These are phyloP conservation scores for Rattus norvegicus DNA, from an alignment of 2,113 vertebrate genomes.

Conservation along the genomic window DNA sequence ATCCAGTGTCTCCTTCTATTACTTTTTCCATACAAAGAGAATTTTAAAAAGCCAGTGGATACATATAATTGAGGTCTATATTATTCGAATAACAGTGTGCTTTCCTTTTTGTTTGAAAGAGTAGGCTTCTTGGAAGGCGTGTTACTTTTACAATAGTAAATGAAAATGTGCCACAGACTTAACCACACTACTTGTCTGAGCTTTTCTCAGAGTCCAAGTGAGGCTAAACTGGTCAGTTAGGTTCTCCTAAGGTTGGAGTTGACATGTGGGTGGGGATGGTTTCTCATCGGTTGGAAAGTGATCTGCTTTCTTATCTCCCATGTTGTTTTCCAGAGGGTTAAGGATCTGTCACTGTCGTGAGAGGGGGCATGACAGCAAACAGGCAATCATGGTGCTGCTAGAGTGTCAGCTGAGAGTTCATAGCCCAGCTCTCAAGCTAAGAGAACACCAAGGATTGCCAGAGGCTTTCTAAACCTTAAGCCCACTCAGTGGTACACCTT, in stretches of 20 bases:
- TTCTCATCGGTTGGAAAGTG: neutral
- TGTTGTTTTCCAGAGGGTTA: neutral
- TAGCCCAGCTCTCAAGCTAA: neutral
- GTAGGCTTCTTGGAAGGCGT: neutral
- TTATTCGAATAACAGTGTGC: neutral
- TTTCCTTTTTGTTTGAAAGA: constrained; percentile 32
- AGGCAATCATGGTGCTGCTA: neutral
- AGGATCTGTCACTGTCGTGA: neutral
- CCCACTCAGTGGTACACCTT: neutral
- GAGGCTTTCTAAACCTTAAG: neutral
- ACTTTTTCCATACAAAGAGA: neutral
- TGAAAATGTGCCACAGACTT: neutral
- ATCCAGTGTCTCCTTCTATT: neutral
- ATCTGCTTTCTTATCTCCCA: neutral
- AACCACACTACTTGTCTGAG: neutral
- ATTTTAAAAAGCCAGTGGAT: neutral
- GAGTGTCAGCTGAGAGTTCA: neutral
- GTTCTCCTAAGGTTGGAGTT: neutral
- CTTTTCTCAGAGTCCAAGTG: neutral
- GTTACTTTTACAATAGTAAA: neutral
- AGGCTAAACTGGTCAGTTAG: neutral
- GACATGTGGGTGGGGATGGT: neutral
- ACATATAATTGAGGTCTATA: neutral
- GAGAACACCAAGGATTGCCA: neutral
- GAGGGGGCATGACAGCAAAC: neutral